Evolutionary conservation across 2,888 invertebrate genomes (phyloP).

Genomic region (Metacarcinus magister): DNA sequence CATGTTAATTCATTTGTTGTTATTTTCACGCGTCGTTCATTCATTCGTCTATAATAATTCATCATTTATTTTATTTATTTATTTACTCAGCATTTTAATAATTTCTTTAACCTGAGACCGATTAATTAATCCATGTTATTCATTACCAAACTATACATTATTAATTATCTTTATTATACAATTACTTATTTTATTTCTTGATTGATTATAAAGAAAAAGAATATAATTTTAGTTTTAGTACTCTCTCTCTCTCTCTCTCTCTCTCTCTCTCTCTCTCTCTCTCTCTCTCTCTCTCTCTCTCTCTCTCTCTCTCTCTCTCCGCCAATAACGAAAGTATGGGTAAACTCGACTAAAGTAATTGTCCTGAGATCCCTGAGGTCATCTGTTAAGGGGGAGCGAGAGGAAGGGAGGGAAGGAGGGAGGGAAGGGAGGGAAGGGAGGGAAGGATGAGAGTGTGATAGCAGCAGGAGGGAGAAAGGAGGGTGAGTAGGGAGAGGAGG

Average conservation of each 20-base stretch:
- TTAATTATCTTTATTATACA: no score
- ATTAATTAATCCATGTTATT: no score
- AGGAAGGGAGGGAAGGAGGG: background rate
- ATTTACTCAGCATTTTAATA: no score
- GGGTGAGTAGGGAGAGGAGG: background rate
- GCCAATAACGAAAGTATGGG: background rate
- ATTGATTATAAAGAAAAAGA: no score
- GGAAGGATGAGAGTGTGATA: background rate
- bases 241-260: background rate
- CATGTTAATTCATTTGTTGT: no score
- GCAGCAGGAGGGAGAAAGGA: background rate
- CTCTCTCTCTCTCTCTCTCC: constrained; percentile 38
- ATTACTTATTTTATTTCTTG: no score
- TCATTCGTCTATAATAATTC: no score
- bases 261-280: background rate
- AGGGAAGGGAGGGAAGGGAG: background rate
- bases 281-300: background rate
- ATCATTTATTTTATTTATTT: no score
- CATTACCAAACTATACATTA: no score
- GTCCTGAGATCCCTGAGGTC: background rate
- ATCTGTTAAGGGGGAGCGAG: background rate
- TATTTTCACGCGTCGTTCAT: no score
- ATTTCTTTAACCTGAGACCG: no score
- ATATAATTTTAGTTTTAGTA: no score
- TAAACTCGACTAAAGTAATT: constrained; percentile 22